A percentile compares a stretch with the other conserved stretches of the same genome.
Conservation (phyloP, 2,113 vertebrate species). For the Tympanuchus pallidicinctus region DNA sequence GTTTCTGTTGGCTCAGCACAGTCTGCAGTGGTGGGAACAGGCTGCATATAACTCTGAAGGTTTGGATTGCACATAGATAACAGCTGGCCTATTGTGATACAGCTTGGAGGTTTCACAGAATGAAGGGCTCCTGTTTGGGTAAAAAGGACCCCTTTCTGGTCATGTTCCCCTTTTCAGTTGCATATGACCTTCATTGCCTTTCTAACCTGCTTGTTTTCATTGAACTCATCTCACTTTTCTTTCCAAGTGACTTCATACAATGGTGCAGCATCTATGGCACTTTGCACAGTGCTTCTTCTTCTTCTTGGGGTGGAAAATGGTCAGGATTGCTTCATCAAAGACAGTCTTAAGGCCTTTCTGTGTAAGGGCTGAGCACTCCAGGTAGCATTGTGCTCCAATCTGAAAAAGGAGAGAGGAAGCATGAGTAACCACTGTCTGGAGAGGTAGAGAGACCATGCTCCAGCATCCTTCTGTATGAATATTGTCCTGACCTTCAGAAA, state of each 20-base stretch:
- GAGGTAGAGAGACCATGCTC: neutral
- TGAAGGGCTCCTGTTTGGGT: neutral
- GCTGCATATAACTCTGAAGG: neutral
- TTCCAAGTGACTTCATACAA: conserved; percentile 75
- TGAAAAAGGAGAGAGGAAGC: conserved; percentile 50
- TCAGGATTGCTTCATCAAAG: conserved; percentile 91
- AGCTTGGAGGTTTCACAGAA: conserved; percentile 57
- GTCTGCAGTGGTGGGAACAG: conserved; percentile 2
- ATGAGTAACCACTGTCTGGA: neutral
- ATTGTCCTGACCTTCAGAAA: neutral
- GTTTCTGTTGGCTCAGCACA: conserved; percentile 10
- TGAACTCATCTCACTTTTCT: neutral
- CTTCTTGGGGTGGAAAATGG: conserved; percentile 90
- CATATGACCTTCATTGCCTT: neutral
- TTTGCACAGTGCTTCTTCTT: conserved; percentile 77
- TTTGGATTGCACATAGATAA: conserved; percentile 49
- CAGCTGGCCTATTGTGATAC: conserved; percentile 4
- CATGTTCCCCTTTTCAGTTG: conserved; percentile 45
- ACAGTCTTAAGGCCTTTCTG: conserved; percentile 92
- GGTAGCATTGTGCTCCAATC: conserved; percentile 90
- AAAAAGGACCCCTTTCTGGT: conserved; percentile 45
- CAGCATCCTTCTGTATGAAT: fast-evolving
- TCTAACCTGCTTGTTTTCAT: conserved; percentile 23
- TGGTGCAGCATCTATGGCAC: conserved; percentile 80
- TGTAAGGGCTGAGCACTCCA: conserved; percentile 90